These are phyloP conservation scores for Ptyas mucosa DNA, from an alignment of 2,113 vertebrate genomes.

Conservation along the genomic window DNA sequence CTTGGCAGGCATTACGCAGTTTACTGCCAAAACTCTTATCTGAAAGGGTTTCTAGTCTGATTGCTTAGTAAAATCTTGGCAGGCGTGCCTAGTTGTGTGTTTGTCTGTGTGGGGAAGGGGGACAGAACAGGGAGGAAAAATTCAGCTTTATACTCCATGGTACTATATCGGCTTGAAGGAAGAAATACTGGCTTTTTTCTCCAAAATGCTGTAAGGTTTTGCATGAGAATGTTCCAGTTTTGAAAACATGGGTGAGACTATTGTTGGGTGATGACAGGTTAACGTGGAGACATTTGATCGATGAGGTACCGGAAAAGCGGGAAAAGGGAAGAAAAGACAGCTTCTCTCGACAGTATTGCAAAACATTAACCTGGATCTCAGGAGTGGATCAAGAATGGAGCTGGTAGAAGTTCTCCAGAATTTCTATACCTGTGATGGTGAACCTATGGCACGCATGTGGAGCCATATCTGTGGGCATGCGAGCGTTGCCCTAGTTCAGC, in stretches of 20 bases:
- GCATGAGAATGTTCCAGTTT: background rate
- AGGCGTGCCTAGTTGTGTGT: too few relatives aligned
- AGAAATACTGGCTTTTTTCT: background rate
- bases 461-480: too few relatives aligned
- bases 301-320: background rate
- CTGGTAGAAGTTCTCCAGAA: background rate
- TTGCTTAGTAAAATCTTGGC: too few relatives aligned
- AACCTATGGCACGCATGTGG: too few relatives aligned
- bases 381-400: background rate
- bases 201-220: background rate
- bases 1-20: too few relatives aligned
- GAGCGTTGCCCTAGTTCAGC: too few relatives aligned
- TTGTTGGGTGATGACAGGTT: background rate
- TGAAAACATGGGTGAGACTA: background rate
- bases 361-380: background rate
- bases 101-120: too few relatives aligned
- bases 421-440: too few relatives aligned
- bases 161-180: background rate
- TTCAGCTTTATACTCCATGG: background rate
- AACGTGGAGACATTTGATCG: background rate
- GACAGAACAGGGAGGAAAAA: background rate
- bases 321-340: conserved; percentile 36
- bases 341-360: conserved; percentile 36
- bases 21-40: too few relatives aligned
- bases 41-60: too few relatives aligned